These are phyloP conservation scores for Theocolax elegans DNA, from an alignment of 1,140 invertebrate genomes.

Conservation along the genomic window DNA sequence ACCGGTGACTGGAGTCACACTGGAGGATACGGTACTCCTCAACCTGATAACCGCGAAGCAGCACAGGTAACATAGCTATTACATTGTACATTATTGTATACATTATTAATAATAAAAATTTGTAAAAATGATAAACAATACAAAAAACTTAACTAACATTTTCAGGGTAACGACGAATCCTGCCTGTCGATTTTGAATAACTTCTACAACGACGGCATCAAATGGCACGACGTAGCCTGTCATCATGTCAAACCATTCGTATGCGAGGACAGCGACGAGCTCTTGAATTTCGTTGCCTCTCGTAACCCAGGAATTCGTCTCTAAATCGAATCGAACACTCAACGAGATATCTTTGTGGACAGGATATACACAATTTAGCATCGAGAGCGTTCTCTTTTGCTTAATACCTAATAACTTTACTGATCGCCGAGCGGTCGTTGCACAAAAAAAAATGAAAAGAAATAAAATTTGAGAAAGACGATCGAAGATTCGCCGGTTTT, in stretches of 20 bases:
- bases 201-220: constrained; percentile 91
- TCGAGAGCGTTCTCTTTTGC: too few species aligned
- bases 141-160: constrained; percentile 34
- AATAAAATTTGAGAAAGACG: background rate
- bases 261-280: constrained; percentile 91
- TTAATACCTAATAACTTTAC: too few species aligned
- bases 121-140: too few species aligned
- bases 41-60: constrained; percentile 91
- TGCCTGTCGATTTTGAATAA: constrained; percentile 91
- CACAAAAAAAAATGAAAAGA: background rate
- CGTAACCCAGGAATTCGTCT: constrained; percentile 86
- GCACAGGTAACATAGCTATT: constrained; percentile 73
- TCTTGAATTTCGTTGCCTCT: constrained; percentile 89
- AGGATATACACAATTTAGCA: too few species aligned
- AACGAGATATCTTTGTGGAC: background rate
- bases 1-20: constrained; percentile 89
- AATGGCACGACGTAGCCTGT: constrained; percentile 93
- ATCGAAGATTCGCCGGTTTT: background rate
- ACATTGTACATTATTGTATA: too few species aligned
- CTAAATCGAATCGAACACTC: constrained; percentile 68
- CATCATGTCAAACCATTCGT: constrained; percentile 93
- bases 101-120: too few species aligned
- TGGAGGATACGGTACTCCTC: constrained; percentile 84
- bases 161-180: constrained; percentile 87
- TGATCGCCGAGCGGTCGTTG: too few species aligned